phyloP scores from a whole-genome alignment of 2,888 invertebrate genomes.

The Epistrophella euchroma region DNA sequence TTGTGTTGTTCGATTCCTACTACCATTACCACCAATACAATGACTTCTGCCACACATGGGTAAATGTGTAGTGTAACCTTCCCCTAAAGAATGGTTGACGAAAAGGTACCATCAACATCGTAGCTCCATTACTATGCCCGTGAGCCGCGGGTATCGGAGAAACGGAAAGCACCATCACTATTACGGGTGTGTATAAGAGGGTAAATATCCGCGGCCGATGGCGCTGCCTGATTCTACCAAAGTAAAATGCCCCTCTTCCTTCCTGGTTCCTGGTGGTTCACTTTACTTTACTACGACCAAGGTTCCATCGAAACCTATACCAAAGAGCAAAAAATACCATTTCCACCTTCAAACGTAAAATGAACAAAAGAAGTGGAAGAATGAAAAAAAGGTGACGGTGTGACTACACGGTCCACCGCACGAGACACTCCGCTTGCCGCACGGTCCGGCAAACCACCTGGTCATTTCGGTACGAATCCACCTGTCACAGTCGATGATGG shows the following conservation, averaged over 20 bases:
- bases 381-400: slow-evolving; percentile 73
- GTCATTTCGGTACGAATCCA: slow-evolving; percentile 65
- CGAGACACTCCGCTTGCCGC: slow-evolving; percentile 66
- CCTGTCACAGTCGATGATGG: slow-evolving; percentile 71
- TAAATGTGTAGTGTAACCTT: slow-evolving; percentile 55
- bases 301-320: slow-evolving; percentile 57
- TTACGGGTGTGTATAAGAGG: slow-evolving; percentile 25
- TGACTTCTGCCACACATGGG: slow-evolving; percentile 53
- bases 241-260: slow-evolving; percentile 51
- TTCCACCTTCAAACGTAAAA: slow-evolving; percentile 55
- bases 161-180: slow-evolving; percentile 45
- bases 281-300: neutral
- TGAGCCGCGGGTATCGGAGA: slow-evolving; percentile 24
- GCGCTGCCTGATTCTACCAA: slow-evolving; percentile 53
- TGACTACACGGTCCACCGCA: slow-evolving; percentile 76
- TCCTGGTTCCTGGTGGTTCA: slow-evolving; percentile 49
- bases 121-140: slow-evolving; percentile 36
- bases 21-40: slow-evolving; percentile 69
- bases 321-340: slow-evolving; percentile 38
- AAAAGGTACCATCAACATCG: slow-evolving; percentile 52
- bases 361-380: slow-evolving; percentile 49
- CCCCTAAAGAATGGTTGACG: slow-evolving; percentile 68
- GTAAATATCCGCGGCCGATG: slow-evolving; percentile 52
- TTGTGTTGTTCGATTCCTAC: slow-evolving; percentile 68
- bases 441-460: slow-evolving; percentile 62